Conservation (phyloP, 2,888 invertebrate genomes). For the Drosophila mimica region DNA sequence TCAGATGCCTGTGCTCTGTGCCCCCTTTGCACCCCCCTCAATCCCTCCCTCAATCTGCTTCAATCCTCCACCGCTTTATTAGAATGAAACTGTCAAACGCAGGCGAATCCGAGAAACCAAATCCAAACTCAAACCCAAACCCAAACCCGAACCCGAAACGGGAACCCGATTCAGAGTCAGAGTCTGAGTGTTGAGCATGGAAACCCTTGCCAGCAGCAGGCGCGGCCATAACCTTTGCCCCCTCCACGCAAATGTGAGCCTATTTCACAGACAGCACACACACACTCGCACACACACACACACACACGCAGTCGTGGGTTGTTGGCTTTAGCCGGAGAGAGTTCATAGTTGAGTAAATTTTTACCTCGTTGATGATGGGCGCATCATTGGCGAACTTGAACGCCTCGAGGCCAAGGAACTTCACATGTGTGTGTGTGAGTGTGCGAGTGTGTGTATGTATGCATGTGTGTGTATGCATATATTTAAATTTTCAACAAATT, state of each 20-base stretch:
- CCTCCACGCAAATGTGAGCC: constrained; percentile 69
- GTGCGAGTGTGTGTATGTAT: neutral
- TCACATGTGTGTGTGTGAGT: constrained; percentile 6
- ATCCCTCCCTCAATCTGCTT: neutral
- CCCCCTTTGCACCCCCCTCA: neutral
- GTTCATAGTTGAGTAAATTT: constrained; percentile 80
- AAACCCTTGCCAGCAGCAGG: constrained; percentile 65
- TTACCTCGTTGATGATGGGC: constrained; percentile 72
- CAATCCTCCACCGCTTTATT: constrained; percentile 29
- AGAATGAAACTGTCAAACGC: constrained; percentile 58
- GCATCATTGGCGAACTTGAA: constrained; percentile 56
- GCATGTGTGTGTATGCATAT: constrained; percentile 12
- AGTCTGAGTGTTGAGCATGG: constrained; percentile 5
- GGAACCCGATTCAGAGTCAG: constrained; percentile 4
- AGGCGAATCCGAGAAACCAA: constrained; percentile 40
- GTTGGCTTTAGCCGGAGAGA: constrained; percentile 35
- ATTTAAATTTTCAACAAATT: constrained; percentile 56
- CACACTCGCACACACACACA: constrained; percentile 15
- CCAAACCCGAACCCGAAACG: constrained; percentile 7
- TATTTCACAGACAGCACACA: constrained; percentile 55
- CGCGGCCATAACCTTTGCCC: constrained; percentile 66
- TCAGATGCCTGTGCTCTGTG: constrained; percentile 42
- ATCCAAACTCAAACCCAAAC: neutral
- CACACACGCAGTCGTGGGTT: neutral
- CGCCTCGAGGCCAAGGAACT: constrained; percentile 8